A percentile compares a stretch with the other conserved stretches of the same genome.
Evolutionary conservation across 2,113 vertebrate species (phyloP).

Genomic region (Hystrix brachyura): DNA sequence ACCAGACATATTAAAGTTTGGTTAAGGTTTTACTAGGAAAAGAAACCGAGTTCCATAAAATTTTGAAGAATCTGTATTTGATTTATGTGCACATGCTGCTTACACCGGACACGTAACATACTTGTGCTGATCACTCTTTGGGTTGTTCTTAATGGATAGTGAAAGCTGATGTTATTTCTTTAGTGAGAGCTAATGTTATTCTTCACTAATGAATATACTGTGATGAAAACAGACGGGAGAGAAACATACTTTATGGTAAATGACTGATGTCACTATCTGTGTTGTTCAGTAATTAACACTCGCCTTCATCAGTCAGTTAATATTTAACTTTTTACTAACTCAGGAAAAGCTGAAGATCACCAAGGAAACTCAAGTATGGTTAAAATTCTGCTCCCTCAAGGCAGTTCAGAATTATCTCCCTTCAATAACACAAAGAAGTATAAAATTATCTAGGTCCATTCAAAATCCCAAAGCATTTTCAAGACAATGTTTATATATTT

Average conservation of each 20-base stretch:
- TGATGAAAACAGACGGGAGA: background rate
- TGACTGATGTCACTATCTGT: too few species aligned
- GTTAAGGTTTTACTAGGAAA: background rate
- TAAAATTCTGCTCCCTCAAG: background rate
- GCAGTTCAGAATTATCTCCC: background rate
- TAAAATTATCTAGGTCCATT: background rate
- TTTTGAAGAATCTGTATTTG: background rate
- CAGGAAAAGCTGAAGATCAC: background rate
- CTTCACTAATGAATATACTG: background rate
- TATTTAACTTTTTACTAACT: background rate
- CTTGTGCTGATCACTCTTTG: background rate
- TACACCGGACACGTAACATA: background rate
- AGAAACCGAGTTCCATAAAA: background rate
- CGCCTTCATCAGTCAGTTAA: background rate
- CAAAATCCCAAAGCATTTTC: background rate
- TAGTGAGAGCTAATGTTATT: background rate
- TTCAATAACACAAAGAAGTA: background rate
- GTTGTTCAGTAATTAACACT: background rate
- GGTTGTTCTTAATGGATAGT: background rate
- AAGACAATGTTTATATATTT: background rate
- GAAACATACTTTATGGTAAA: background rate
- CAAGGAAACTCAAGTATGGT: background rate
- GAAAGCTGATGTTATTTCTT: background rate
- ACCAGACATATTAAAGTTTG: background rate
- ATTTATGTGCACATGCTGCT: background rate